Conservation (phyloP, 2,797 vertebrate species). For the Perodicticus potto region DNA sequence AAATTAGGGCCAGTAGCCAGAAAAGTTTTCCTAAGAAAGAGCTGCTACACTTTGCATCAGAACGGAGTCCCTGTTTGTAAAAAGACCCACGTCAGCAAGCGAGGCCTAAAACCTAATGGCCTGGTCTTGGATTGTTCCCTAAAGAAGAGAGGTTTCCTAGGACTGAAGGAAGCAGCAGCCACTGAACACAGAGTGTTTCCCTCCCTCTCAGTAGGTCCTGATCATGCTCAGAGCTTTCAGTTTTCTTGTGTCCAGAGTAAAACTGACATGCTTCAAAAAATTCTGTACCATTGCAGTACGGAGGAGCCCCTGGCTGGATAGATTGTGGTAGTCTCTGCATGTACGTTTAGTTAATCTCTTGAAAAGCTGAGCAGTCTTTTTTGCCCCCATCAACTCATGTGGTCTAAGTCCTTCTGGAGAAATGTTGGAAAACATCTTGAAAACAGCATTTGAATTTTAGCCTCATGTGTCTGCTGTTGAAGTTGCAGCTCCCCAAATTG, state of each 20-base stretch:
- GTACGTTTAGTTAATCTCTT: not conserved
- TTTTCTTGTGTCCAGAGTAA: not conserved
- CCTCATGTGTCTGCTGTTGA: not conserved
- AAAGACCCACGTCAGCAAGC: not conserved
- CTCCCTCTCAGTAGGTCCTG: no score
- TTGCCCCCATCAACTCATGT: not conserved
- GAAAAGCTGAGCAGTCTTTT: not conserved
- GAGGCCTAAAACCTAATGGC: not conserved
- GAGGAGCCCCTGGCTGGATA: not conserved
- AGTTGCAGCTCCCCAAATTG: not conserved
- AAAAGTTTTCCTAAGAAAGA: not conserved
- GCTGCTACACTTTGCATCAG: not conserved
- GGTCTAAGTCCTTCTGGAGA: not conserved
- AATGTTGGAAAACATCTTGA: not conserved
- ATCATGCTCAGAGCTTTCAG: not conserved
- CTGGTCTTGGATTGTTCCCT: not conserved
- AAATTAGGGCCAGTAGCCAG: not conserved
- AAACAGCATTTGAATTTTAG: not conserved
- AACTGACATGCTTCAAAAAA: not conserved
- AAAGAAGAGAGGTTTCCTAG: not conserved
- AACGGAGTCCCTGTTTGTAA: not conserved
- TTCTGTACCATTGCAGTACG: not conserved
- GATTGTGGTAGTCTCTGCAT: not conserved
- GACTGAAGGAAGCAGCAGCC: not conserved
- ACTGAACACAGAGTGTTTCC: not conserved